Conservation (phyloP, 2,113 vertebrate genomes). For the Boulengeromyrus knoepffleri region DNA sequence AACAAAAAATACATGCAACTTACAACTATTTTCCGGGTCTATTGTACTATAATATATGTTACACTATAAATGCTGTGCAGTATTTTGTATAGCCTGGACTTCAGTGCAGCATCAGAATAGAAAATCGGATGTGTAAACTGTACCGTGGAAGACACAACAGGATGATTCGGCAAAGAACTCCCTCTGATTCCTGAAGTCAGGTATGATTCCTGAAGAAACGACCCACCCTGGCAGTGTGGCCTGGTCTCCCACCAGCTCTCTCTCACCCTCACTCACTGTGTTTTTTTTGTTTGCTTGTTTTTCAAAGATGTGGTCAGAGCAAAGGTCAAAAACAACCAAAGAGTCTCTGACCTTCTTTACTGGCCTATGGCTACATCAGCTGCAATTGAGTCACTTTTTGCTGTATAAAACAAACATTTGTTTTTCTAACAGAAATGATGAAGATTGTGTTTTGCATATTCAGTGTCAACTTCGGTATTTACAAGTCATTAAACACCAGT, state of each 20-base stretch:
- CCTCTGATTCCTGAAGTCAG: background rate
- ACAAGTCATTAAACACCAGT: background rate
- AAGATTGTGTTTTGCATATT: background rate
- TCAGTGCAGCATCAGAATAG: conserved; percentile 30
- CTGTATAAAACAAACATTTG: background rate
- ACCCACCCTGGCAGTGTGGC: background rate
- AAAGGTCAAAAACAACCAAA: background rate
- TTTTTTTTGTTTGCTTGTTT: background rate
- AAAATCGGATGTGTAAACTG: conserved; percentile 32
- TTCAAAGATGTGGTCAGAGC: conserved; percentile 1
- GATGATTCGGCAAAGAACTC: background rate
- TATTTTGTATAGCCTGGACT: conserved; percentile 31
- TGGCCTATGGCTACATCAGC: background rate
- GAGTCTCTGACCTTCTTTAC: background rate
- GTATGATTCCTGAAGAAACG: background rate
- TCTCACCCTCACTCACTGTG: background rate
- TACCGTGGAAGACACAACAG: conserved; percentile 33
- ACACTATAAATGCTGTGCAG: background rate
- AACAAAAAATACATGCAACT: conserved; percentile 12
- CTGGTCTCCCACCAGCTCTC: background rate
- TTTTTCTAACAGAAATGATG: background rate
- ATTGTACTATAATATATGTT: background rate
- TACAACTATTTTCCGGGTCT: conserved; percentile 6
- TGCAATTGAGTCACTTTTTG: background rate
- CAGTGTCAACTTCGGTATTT: background rate